Conservation (phyloP, 2,113 vertebrate genomes). For the Notothenia rossii region DNA sequence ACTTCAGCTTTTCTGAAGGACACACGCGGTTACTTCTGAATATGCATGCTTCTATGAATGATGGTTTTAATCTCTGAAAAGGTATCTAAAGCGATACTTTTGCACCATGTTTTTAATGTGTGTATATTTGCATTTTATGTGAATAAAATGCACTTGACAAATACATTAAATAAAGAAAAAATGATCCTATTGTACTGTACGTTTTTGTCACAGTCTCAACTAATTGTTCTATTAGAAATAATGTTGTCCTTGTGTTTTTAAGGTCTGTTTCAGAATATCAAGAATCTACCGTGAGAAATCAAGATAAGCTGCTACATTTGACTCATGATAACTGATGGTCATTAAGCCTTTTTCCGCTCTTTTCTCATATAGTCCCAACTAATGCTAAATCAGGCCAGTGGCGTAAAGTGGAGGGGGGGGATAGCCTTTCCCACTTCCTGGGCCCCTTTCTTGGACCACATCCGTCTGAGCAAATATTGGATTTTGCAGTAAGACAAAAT, state of each 20-base stretch:
- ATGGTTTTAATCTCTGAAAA: constrained; percentile 1
- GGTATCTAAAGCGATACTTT: constrained; percentile 14
- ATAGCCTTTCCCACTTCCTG: too few relatives aligned
- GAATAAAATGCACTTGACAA: background rate
- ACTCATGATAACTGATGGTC: background rate
- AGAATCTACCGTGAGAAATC: background rate
- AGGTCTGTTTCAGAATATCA: background rate
- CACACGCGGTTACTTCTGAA: background rate
- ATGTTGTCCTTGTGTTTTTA: background rate
- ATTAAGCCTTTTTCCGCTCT: background rate
- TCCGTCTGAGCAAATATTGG: too few relatives aligned
- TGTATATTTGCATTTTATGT: background rate
- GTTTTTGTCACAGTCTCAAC: background rate
- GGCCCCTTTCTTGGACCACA: too few relatives aligned
- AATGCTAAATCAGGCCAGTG: too few relatives aligned
- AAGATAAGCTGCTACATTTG: background rate
- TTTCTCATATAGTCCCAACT: too few relatives aligned
- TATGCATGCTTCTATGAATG: constrained; percentile 39
- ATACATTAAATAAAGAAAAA: background rate
- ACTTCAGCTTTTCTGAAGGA: background rate
- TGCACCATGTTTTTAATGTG: constrained; percentile 22
- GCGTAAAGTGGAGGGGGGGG: too few relatives aligned
- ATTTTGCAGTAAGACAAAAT: too few relatives aligned
- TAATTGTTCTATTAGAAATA: background rate
- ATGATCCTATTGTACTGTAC: background rate